phyloP scores from a whole-genome alignment of 2,888 invertebrate genomes.

The Branchipolynoe longqiensis region DNA sequence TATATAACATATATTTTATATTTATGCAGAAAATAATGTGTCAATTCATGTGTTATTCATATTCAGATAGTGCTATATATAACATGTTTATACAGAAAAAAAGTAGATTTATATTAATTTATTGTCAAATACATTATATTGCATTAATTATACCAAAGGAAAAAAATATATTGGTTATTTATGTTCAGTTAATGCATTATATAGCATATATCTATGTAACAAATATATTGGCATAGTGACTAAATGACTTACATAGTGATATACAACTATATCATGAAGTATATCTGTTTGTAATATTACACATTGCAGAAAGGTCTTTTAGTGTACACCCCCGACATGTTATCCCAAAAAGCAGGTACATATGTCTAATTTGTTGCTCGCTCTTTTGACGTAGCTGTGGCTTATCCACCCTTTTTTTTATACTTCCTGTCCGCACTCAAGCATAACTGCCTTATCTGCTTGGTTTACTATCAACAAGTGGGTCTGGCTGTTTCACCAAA shows the following conservation, averaged over 20 bases:
- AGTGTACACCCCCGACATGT: slow-evolving; percentile 46
- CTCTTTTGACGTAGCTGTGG: background rate
- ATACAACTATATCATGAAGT: background rate
- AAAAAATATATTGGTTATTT: background rate
- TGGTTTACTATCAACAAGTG: too few relatives aligned
- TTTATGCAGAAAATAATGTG: background rate
- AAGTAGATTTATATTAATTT: background rate
- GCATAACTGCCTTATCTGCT: too few relatives aligned
- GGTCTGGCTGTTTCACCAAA: too few relatives aligned
- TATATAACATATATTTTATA: background rate
- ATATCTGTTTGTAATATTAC: background rate
- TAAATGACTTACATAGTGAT: background rate
- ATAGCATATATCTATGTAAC: too few relatives aligned
- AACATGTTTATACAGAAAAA: background rate
- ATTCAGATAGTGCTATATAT: background rate
- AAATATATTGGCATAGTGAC: too few relatives aligned
- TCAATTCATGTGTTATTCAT: background rate
- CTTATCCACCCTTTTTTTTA: too few relatives aligned
- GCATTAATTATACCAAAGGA: background rate
- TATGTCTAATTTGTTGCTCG: background rate
- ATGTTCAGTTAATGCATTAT: too few relatives aligned
- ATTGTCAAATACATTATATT: background rate
- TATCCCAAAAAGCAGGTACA: slow-evolving; percentile 23
- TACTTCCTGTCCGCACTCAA: too few relatives aligned
- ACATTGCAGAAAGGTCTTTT: slow-evolving; percentile 46